These are phyloP conservation scores for Monopis laevigella DNA, from an alignment of 2,888 invertebrate species.

Conservation along the genomic window DNA sequence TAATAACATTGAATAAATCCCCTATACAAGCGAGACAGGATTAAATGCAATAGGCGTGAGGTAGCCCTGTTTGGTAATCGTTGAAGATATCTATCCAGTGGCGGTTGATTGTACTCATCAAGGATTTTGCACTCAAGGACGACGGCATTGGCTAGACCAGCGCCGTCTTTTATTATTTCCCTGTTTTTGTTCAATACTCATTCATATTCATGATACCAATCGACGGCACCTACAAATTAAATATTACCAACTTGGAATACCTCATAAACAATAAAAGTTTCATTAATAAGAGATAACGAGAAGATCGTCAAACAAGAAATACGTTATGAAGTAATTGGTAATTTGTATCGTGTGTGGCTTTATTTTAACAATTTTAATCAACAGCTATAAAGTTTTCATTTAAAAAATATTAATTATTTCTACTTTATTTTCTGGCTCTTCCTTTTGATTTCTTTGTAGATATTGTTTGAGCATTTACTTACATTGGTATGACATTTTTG, in stretches of 20 bases:
- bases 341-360: no score
- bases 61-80: conserved; percentile 9
- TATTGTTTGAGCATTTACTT: no score
- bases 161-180: conserved; percentile 55
- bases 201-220: conserved; percentile 64
- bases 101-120: conserved; percentile 68
- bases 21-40: neutral
- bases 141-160: conserved; percentile 48
- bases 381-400: no score
- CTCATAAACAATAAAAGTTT: no score
- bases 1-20: neutral
- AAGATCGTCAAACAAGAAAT: no score
- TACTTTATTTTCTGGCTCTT: no score
- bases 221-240: conserved; percentile 57
- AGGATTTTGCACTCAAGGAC: conserved; percentile 65
- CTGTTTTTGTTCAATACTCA: conserved; percentile 54
- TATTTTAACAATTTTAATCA: no score
- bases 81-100: conserved; percentile 32
- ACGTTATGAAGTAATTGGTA: no score
- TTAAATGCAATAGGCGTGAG: neutral
- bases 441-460: no score
- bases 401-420: no score
- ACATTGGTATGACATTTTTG: no score
- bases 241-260: conserved; percentile 31
- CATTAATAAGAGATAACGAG: no score